Conservation (phyloP, 2,888 invertebrate genomes). For the Aleiodes alternator region DNA sequence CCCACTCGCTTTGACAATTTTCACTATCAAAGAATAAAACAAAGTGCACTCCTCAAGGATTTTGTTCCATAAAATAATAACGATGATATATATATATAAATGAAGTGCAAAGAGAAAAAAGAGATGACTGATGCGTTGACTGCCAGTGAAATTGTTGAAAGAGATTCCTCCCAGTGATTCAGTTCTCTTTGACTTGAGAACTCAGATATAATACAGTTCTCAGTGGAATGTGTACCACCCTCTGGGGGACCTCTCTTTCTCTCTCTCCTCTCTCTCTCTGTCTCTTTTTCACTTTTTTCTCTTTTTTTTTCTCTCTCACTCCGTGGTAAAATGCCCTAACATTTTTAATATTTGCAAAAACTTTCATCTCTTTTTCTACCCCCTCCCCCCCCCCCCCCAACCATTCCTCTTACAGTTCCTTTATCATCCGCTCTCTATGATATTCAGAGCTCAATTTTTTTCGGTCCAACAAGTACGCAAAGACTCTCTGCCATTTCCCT, state of each 20-base stretch:
- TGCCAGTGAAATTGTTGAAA: not conserved
- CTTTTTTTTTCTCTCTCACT: no score
- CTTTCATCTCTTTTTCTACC: not conserved
- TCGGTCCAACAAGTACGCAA: constrained; percentile 12
- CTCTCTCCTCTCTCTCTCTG: not conserved
- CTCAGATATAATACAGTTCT: constrained; percentile 5
- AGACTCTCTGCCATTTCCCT: not conserved
- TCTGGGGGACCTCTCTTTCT: not conserved
- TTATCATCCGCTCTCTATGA: not conserved
- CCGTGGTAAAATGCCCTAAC: constrained; percentile 6
- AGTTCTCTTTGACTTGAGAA: constrained; percentile 4
- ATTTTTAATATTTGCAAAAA: constrained; percentile 15
- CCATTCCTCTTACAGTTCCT: not conserved
- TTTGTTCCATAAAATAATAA: constrained; percentile 15
- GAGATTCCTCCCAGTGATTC: constrained; percentile 10
- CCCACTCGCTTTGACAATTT: no score
- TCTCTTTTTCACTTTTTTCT: not conserved
- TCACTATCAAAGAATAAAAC: not conserved
- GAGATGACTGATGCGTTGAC: constrained; percentile 17
- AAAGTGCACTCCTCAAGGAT: not conserved
- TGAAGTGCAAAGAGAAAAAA: not conserved
- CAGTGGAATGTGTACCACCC: not conserved
- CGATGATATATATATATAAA: not conserved
- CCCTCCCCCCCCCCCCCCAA: no score
- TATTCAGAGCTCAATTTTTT: constrained; percentile 20